phyloP scores from a whole-genome alignment of 2,888 invertebrate species.

The Allygus modestus region DNA sequence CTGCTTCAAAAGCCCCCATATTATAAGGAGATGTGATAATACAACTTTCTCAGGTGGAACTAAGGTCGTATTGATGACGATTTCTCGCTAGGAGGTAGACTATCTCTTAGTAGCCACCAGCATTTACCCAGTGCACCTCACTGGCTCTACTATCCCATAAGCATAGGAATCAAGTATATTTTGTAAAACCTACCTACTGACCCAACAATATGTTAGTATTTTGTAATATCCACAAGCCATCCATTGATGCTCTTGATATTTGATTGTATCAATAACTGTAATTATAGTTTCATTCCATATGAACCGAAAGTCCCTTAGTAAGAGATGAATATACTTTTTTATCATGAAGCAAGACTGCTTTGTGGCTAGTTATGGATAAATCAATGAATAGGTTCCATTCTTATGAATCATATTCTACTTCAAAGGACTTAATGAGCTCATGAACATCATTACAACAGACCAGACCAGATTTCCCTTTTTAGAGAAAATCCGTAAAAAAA shows the following conservation, averaged over 20 bases:
- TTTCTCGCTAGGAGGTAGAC: slow-evolving; percentile 32
- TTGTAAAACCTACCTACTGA: slow-evolving; percentile 70
- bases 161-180: slow-evolving; percentile 68
- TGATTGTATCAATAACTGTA: slow-evolving; percentile 69
- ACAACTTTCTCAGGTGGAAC: slow-evolving; percentile 61
- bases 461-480: slow-evolving; percentile 54
- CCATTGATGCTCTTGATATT: slow-evolving; percentile 68
- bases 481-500: no score
- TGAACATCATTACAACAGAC: slow-evolving; percentile 55
- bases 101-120: slow-evolving; percentile 62
- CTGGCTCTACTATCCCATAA: slow-evolving; percentile 67
- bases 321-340: slow-evolving; percentile 70
- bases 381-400: slow-evolving; percentile 68
- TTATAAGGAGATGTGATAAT: slow-evolving; percentile 69
- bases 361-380: slow-evolving; percentile 69
- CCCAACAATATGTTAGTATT: slow-evolving; percentile 70
- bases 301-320: slow-evolving; percentile 70
- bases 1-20: slow-evolving; percentile 70
- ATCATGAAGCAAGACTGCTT: slow-evolving; percentile 70
- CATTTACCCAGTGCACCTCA: slow-evolving; percentile 69
- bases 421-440: slow-evolving; percentile 55
- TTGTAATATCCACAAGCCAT: slow-evolving; percentile 69
- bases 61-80: slow-evolving; percentile 8
- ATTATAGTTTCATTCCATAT: slow-evolving; percentile 69
- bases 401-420: slow-evolving; percentile 67